phyloP scores from a whole-genome alignment of 2,797 vertebrate genomes.

The Cichlasoma orientale region DNA sequence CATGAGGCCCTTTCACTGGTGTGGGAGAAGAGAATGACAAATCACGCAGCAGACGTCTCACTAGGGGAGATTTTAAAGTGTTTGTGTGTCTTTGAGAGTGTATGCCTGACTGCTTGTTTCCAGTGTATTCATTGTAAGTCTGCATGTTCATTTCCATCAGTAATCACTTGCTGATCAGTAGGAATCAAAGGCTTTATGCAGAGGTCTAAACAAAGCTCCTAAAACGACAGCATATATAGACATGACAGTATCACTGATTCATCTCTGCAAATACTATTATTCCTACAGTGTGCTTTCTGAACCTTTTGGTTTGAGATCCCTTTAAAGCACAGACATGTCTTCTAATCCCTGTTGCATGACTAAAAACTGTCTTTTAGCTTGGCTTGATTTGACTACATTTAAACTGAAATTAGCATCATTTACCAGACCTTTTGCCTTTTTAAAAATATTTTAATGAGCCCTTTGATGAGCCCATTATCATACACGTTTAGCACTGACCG shows the following conservation, averaged over 20 bases:
- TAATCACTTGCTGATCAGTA: neutral
- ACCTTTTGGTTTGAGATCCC: neutral
- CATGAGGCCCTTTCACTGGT: slow-evolving; percentile 48
- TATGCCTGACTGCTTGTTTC: slow-evolving; percentile 2
- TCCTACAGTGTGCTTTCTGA: neutral
- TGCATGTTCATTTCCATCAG: slow-evolving; percentile 9
- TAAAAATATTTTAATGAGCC: neutral
- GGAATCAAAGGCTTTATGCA: neutral
- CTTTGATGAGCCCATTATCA: too few species aligned
- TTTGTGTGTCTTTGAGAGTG: neutral
- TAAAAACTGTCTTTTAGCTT: neutral
- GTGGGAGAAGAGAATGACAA: slow-evolving; percentile 65
- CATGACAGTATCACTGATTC: neutral
- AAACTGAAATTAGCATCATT: neutral
- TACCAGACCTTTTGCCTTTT: neutral
- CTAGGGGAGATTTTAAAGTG: slow-evolving; percentile 22
- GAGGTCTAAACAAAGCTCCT: neutral
- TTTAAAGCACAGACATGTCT: neutral
- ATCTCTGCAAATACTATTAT: neutral
- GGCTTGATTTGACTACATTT: neutral
- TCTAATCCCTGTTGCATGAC: neutral
- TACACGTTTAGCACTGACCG: too few species aligned
- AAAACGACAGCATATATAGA: neutral
- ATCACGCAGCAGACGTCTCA: slow-evolving; percentile 55
- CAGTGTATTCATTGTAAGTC: neutral